A percentile compares a stretch with the other conserved stretches of the same genome.
phyloP scores from a whole-genome alignment of 2,797 vertebrate genomes.

The Hippoglossus hippoglossus region DNA sequence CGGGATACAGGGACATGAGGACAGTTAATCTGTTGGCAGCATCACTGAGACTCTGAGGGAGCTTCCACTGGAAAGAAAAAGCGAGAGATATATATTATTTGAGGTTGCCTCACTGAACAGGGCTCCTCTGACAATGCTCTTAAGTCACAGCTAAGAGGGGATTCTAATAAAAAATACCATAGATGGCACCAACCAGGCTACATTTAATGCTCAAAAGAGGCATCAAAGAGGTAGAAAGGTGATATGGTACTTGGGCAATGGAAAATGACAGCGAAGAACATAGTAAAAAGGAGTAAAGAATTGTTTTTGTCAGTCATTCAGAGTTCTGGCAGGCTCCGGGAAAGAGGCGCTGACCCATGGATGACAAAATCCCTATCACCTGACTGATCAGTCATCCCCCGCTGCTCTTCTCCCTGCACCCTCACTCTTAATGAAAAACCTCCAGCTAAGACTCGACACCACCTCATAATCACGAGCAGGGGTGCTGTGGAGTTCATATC shows the following conservation, averaged over 20 bases:
- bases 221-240: slow-evolving; percentile 19
- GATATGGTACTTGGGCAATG: background rate
- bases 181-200: slow-evolving; percentile 21
- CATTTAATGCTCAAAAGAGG: slow-evolving; percentile 18
- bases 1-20: slow-evolving; percentile 61
- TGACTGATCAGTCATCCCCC: slow-evolving; percentile 71
- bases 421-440: slow-evolving; percentile 56
- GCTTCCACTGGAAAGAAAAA: slow-evolving; percentile 48
- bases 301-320: slow-evolving; percentile 16
- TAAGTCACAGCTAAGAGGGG: background rate
- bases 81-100: slow-evolving; percentile 18
- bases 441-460: slow-evolving; percentile 49
- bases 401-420: background rate
- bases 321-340: slow-evolving; percentile 37
- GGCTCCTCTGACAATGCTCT: slow-evolving; percentile 6
- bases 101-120: slow-evolving; percentile 23
- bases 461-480: slow-evolving; percentile 45
- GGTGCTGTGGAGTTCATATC: slow-evolving; percentile 27
- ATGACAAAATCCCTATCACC: slow-evolving; percentile 80
- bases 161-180: background rate
- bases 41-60: slow-evolving; percentile 51
- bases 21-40: slow-evolving; percentile 74
- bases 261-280: slow-evolving; percentile 6
- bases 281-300: background rate
- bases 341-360: slow-evolving; percentile 67